Evolutionary conservation across 2,888 invertebrate species (phyloP), one percentile per base, ranked within the genome.

Genomic region (Acronicta psi): DNA sequence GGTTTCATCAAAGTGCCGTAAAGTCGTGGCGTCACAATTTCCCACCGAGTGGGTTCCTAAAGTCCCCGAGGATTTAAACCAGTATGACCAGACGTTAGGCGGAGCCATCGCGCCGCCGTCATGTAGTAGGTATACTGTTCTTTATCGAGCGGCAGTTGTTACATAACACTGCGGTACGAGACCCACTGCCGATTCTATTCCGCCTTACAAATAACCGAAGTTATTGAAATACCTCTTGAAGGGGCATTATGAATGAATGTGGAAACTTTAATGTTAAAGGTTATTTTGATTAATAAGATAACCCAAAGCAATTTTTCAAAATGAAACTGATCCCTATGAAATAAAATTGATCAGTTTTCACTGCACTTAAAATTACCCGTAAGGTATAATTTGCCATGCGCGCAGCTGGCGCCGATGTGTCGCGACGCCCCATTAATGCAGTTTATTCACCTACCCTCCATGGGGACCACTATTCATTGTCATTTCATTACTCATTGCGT

Each of bases 91-190:
- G 83, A 80, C 79, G 69, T 75, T 77, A 77, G 76, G 73, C 74
- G 77, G 79, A 77, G 80, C 77, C 77, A 69, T 69, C 80, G 81
- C 82, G 80, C 77, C 83, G 82, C 78, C 79, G 70, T 75, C 74
- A 71, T 75, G 65, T 80, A 77, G 77, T 80, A 75, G 74, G 78
- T 82, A 34, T 34, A 83, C 81, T 74, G 80, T 79, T 29, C 79
- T 82, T 82, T 90, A 91, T 91, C 88, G 91, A 91, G 87, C 92
- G 91, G 80, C 72, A 72, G 76, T 67, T 76, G 83, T 92, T 92
- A 90, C 90, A 86, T 92, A 92, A 91, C 82, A 91, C 91, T 92
- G 92, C 92, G 92, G 91, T 86, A 90, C 83, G 76, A 83, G 83
- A 83, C 83, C 79, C 83, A 80, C 75, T 77, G 79, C 74, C 75